These are phyloP conservation scores for Volucella zonaria DNA, from an alignment of 2,888 invertebrate genomes.

Conservation along the genomic window DNA sequence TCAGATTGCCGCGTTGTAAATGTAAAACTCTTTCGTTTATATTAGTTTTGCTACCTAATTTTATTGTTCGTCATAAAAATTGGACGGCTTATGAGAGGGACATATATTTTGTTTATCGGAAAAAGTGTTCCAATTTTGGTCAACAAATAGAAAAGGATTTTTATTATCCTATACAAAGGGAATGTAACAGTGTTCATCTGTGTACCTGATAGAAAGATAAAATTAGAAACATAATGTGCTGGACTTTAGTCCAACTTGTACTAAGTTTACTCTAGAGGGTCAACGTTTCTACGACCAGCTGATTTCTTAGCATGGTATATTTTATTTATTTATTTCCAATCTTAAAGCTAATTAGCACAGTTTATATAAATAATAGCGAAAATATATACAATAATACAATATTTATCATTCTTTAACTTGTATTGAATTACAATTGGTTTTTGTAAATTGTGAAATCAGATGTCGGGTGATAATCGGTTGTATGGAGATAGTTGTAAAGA, in stretches of 20 bases:
- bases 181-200: constrained; percentile 10
- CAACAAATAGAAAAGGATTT: constrained; percentile 55
- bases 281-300: too few species aligned
- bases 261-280: too few species aligned
- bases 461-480: too few species aligned
- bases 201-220: neutral
- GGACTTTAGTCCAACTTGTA: neutral
- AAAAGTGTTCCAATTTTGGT: constrained; percentile 69
- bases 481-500: too few species aligned
- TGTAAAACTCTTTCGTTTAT: constrained; percentile 61
- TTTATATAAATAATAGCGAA: too few species aligned
- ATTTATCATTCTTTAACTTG: too few species aligned
- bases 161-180: constrained; percentile 46
- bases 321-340: constrained; percentile 43
- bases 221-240: neutral
- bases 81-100: constrained; percentile 18
- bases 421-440: too few species aligned
- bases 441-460: too few species aligned
- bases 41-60: constrained; percentile 65
- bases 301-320: neutral
- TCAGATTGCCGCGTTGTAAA: constrained; percentile 52
- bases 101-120: constrained; percentile 3
- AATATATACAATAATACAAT: too few species aligned
- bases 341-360: too few species aligned
- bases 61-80: constrained; percentile 53